Percentiles rank a stretch among this genome's conserved stretches.
Evolutionary conservation across 1,140 invertebrate genomes (phyloP).

Genomic region (Solenopsis invicta): DNA sequence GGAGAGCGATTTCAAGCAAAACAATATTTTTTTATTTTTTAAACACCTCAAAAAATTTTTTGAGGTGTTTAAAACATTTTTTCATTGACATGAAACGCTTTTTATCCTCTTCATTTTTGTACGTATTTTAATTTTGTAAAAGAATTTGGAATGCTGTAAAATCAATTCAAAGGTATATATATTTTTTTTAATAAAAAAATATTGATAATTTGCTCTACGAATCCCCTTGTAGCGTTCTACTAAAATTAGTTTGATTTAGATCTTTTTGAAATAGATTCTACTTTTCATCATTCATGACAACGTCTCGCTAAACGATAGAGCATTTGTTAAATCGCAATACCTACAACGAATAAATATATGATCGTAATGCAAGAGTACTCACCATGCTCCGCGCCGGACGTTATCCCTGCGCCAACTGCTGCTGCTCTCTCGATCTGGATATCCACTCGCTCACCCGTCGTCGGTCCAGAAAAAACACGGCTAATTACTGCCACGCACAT

Average conservation of each 20-base stretch:
- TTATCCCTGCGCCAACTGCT: slow-evolving; percentile 10
- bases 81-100: no score
- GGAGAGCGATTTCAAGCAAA: no score
- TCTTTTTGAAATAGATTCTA: background rate
- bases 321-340: background rate
- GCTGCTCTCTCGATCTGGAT: slow-evolving; percentile 17
- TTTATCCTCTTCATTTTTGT: no score
- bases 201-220: no score
- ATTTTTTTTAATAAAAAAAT: no score
- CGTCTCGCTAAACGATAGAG: background rate
- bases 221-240: no score
- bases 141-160: no score
- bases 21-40: no score
- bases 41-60: no score
- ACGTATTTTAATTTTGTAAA: no score
- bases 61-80: no score
- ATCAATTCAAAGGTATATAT: no score
- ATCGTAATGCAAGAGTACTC: slow-evolving; percentile 33
- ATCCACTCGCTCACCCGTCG: background rate
- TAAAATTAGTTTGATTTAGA: background rate
- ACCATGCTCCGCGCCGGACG: background rate
- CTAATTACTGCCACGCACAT: slow-evolving; percentile 35
- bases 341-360: slow-evolving; percentile 7
- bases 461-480: slow-evolving; percentile 11
- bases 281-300: background rate